These are phyloP conservation scores for Drosophila pectinifera DNA, from an alignment of 1,140 invertebrate genomes.

Conservation along the genomic window DNA sequence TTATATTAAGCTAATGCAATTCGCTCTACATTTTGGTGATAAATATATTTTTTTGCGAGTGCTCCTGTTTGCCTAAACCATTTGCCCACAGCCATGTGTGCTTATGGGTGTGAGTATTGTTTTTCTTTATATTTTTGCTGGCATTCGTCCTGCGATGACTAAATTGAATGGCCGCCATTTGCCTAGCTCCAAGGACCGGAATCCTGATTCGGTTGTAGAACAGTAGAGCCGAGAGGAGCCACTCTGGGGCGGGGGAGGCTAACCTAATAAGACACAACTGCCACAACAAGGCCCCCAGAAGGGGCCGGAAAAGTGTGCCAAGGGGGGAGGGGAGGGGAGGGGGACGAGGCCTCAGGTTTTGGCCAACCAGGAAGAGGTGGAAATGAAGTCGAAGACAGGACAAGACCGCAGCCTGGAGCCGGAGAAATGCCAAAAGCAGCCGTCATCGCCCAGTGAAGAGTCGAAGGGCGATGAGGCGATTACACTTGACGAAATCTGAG, in stretches of 20 bases:
- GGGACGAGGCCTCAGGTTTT: neutral
- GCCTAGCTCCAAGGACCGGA: conserved; percentile 1
- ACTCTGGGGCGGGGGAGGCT: conserved; percentile 30
- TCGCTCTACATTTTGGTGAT: too few species aligned
- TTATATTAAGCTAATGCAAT: too few species aligned
- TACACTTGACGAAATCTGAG: conserved; percentile 4
- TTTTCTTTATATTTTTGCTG: conserved; percentile 31
- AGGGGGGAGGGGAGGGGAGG: neutral
- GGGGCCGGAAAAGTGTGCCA: too few species aligned
- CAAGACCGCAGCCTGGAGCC: neutral
- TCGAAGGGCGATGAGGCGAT: conserved; percentile 9
- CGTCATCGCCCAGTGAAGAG: conserved; percentile 32
- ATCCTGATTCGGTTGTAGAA: neutral
- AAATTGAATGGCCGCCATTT: conserved; percentile 43
- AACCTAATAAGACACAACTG: conserved; percentile 59
- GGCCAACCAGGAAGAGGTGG: neutral
- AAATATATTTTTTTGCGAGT: neutral
- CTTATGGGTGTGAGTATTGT: conserved; percentile 10
- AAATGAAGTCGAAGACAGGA: conserved; percentile 9
- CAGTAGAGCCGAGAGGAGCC: neutral
- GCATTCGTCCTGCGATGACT: conserved; percentile 29
- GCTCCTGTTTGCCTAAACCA: conserved; percentile 46
- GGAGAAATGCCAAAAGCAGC: conserved; percentile 43
- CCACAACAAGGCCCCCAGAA: too few species aligned
- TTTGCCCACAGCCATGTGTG: conserved; percentile 24